These are phyloP conservation scores for Stenodera caucasica DNA, from an alignment of 2,888 invertebrate species.

Conservation along the genomic window DNA sequence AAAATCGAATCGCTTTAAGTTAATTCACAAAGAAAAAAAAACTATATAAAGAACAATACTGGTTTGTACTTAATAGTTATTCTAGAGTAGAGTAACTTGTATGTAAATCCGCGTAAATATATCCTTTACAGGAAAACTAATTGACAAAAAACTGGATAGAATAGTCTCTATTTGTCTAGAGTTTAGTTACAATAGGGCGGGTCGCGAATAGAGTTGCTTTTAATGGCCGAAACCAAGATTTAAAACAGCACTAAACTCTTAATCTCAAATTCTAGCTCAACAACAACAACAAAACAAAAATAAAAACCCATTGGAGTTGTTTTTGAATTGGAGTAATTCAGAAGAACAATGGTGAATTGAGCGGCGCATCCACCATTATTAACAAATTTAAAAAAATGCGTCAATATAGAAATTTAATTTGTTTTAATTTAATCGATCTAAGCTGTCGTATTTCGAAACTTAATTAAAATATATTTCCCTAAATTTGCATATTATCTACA, in stretches of 20 bases:
- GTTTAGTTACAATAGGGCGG: background rate
- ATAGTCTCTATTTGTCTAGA: background rate
- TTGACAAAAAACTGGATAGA: background rate
- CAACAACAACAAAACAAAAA: background rate
- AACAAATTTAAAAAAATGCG: too few species aligned
- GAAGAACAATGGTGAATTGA: background rate
- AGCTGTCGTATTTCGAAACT: background rate
- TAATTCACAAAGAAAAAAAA: background rate
- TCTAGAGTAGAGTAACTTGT: background rate
- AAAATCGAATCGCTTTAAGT: background rate
- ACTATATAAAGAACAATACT: too few species aligned
- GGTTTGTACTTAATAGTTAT: background rate
- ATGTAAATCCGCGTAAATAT: background rate
- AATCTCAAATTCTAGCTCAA: background rate
- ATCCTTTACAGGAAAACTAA: constrained; percentile 3
- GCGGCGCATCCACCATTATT: constrained; percentile 2
- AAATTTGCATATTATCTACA: constrained; percentile 9
- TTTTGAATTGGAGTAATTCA: too few species aligned
- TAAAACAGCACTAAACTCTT: constrained; percentile 6
- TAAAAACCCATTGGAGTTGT: background rate
- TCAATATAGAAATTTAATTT: too few species aligned
- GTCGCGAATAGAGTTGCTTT: background rate
- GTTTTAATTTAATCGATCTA: background rate
- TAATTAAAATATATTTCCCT: constrained; percentile 1
- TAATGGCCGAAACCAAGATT: constrained; percentile 5